Evolutionary conservation across 2,113 vertebrate genomes (phyloP).

Genomic region (Tyrannus savana): DNA sequence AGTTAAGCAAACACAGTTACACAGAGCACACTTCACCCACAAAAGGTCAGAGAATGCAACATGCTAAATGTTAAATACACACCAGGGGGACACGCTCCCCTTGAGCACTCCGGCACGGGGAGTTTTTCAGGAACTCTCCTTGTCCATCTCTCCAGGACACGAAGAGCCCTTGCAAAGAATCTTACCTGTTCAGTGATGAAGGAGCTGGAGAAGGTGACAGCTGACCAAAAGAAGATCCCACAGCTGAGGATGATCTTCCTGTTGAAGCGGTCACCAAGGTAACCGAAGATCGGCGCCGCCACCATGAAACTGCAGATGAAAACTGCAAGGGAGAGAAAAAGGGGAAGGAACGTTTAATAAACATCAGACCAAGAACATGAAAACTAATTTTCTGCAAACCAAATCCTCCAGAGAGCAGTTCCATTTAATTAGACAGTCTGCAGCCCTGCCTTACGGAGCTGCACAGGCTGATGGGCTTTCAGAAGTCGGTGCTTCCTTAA

Average conservation of each 20-base stretch:
- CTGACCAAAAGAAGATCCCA: slow-evolving; percentile 98
- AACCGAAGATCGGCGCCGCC: slow-evolving; percentile 96
- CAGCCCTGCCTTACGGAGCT: background rate
- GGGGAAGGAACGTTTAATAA: background rate
- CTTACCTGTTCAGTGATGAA: slow-evolving; percentile 95
- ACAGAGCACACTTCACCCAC: background rate
- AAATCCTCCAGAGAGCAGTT: slow-evolving; percentile 27
- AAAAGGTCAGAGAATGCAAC: background rate
- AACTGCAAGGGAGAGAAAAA: slow-evolving; percentile 76
- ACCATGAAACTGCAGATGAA: slow-evolving; percentile 99
- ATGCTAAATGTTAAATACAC: background rate
- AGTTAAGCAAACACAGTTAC: background rate
- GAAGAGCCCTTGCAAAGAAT: background rate
- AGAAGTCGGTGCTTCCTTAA: background rate
- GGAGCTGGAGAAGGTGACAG: slow-evolving; percentile 92
- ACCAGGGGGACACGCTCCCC: fast-evolving
- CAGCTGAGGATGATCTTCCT: slow-evolving; percentile 96
- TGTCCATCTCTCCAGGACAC: background rate
- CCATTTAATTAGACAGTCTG: slow-evolving; percentile 10
- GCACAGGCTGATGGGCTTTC: background rate
- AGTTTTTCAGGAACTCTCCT: background rate
- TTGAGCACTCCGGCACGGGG: background rate
- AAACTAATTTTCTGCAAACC: slow-evolving; percentile 41
- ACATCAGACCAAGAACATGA: background rate
- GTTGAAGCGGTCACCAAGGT: slow-evolving; percentile 98